These are phyloP conservation scores for Eucidaris tribuloides DNA, from an alignment of 35 echinoderm and acorn worm species.

Conservation along the genomic window DNA sequence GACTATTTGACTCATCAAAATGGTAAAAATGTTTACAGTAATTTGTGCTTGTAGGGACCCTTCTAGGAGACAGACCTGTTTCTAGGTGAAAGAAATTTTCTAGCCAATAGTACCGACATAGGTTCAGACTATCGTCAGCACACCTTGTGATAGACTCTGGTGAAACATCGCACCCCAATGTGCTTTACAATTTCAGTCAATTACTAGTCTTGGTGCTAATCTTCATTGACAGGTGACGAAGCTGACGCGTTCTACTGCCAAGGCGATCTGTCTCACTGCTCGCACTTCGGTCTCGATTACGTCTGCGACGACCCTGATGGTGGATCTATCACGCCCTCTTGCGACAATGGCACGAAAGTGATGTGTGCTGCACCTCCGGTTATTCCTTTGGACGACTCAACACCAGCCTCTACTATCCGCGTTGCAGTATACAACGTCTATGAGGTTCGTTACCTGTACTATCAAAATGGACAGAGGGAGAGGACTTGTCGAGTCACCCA, in stretches of 20 bases:
- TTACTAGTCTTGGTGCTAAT: no score
- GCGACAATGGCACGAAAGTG: slow-evolving; percentile 43
- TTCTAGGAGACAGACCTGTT: no score
- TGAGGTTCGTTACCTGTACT: slow-evolving; percentile 50
- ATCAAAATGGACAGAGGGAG: slow-evolving; percentile 53
- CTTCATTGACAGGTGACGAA: slow-evolving; percentile 61
- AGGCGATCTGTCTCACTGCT: slow-evolving; percentile 19
- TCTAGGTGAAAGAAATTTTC: no score
- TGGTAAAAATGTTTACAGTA: no score
- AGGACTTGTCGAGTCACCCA: slow-evolving; percentile 64
- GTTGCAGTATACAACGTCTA: slow-evolving; percentile 70
- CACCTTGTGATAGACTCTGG: no score
- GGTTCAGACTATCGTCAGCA: no score
- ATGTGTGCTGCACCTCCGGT: slow-evolving; percentile 44
- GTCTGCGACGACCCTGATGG: slow-evolving; percentile 53
- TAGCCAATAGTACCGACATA: no score
- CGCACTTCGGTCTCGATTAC: slow-evolving; percentile 38
- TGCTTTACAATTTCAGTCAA: no score
- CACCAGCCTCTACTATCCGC: slow-evolving; percentile 39
- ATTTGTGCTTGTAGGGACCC: no score
- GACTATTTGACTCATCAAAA: no score
- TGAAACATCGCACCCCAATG: no score
- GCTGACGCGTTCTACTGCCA: slow-evolving; percentile 49
- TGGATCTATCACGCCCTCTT: slow-evolving; percentile 12
- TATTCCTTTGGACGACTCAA: not conserved